phyloP scores from a whole-genome alignment of 2,113 vertebrate species.

The Emydura subglobosa region DNA sequence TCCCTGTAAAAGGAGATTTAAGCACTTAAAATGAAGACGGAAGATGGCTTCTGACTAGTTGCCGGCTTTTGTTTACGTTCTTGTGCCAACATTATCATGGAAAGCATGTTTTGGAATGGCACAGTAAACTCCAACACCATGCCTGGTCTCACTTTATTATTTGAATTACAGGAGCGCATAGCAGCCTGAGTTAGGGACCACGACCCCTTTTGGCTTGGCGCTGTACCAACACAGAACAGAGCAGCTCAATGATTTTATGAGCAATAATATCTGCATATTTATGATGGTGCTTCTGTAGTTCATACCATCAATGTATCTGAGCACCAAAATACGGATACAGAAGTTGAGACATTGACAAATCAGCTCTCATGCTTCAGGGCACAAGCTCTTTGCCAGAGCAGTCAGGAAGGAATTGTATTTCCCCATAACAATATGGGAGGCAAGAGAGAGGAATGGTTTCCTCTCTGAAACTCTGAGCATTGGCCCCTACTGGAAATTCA shows the following conservation, averaged over 20 bases:
- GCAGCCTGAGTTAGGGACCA: too few relatives aligned
- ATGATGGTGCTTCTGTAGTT: rapidly evolving
- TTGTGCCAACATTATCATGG: background rate
- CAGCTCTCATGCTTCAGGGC: background rate
- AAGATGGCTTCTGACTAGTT: background rate
- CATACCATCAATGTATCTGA: rapidly evolving
- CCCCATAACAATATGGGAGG: background rate
- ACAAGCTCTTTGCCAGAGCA: background rate
- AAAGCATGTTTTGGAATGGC: background rate
- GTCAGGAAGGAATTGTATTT: background rate
- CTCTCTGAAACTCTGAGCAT: background rate
- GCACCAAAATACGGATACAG: rapidly evolving
- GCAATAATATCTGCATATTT: background rate
- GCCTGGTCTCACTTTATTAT: background rate
- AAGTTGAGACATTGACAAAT: background rate
- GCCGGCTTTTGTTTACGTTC: too few relatives aligned
- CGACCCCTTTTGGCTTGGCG: background rate
- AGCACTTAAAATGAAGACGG: background rate
- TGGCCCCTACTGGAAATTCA: background rate
- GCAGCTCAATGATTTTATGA: background rate
- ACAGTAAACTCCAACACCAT: background rate
- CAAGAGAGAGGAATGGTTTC: background rate
- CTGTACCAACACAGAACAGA: background rate
- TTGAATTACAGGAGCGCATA: background rate
- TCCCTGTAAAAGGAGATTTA: background rate